Evolutionary conservation across 2,797 vertebrate species (phyloP).

Genomic region (Hydrophis major): DNA sequence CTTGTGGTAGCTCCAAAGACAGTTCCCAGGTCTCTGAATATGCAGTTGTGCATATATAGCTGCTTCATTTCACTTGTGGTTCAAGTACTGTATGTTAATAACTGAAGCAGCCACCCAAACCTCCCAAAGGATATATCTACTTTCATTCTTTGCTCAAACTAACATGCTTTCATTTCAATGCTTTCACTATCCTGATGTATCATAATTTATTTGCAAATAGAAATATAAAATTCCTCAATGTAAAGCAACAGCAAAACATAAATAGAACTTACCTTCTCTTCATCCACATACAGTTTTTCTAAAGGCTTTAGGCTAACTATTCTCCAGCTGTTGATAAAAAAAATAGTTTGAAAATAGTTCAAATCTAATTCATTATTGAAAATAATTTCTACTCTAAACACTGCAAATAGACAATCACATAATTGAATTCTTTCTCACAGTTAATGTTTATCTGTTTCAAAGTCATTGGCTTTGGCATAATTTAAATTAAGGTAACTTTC

Average conservation of each 20-base stretch:
- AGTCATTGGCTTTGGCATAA: neutral
- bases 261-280: conserved; percentile 71
- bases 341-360: conserved; percentile 30
- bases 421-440: neutral
- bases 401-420: neutral
- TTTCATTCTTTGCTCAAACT: neutral
- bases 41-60: neutral
- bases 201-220: neutral
- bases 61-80: neutral
- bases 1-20: neutral
- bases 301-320: conserved; percentile 71
- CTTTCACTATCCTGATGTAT: neutral
- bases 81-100: neutral
- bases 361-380: neutral
- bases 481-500: neutral
- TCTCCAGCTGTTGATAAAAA: conserved; percentile 80
- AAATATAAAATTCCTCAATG: neutral
- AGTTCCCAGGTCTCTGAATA: neutral
- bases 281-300: conserved; percentile 56
- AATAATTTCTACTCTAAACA: neutral
- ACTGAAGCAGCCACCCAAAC: neutral
- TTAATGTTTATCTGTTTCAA: neutral
- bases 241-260: conserved; percentile 25
- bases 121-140: neutral
- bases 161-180: neutral